These are phyloP conservation scores for Cacatua alba DNA, from an alignment of 2,113 vertebrate species.

Conservation along the genomic window DNA sequence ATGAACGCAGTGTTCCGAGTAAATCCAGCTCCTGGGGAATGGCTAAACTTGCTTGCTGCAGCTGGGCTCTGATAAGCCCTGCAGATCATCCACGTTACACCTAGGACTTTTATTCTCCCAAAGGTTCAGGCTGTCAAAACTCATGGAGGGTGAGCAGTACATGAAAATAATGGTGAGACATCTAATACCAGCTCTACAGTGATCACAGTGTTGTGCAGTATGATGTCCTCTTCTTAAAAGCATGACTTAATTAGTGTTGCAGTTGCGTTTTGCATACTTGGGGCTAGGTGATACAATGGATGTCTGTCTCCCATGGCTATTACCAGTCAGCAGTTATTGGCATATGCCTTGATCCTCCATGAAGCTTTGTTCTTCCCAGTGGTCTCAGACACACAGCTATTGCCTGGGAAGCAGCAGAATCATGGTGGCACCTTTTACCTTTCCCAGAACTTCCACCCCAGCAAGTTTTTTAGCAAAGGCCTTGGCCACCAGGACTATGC, in stretches of 20 bases:
- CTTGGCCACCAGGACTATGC: neutral
- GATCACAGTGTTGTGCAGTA: neutral
- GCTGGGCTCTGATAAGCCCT: neutral
- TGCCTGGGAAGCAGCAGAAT: neutral
- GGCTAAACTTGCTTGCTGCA: neutral
- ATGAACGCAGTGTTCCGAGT: neutral
- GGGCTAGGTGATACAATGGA: neutral
- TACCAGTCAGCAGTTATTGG: neutral
- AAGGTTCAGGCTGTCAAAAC: neutral
- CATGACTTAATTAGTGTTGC: neutral
- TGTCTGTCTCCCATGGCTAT: neutral
- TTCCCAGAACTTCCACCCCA: neutral
- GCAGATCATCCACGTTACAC: neutral
- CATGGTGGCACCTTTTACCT: neutral
- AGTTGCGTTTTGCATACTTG: neutral
- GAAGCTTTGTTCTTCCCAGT: neutral
- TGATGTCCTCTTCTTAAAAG: neutral
- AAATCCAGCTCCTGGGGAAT: neutral
- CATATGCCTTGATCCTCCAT: neutral
- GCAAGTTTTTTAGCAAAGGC: neutral
- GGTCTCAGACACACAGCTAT: neutral
- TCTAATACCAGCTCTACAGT: accelerated
- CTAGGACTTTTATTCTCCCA: neutral
- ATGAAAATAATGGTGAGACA: neutral
- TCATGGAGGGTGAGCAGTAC: accelerated